Evolutionary conservation across 2,113 vertebrate species (phyloP), one percentile per base, ranked within the genome.

Genomic region (Gobiocypris rarus): DNA sequence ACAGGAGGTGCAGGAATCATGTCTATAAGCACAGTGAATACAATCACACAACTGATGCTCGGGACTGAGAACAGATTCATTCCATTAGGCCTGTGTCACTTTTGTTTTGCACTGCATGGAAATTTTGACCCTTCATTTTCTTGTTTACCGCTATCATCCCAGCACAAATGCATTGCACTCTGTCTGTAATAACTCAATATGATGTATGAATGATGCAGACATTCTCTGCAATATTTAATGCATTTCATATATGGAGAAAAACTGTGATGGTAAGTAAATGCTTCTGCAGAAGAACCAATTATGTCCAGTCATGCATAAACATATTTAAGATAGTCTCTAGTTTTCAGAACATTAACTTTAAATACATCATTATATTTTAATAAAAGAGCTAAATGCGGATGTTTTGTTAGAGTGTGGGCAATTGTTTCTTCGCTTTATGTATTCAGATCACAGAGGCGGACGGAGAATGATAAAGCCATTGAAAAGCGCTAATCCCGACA

Each of bases 341-440:
- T 50, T 59, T 63, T 50, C 69, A 76, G 58, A 38, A 70, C 58
- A 84, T 87, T 81, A 75, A 56, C 76, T 79, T 75, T 2, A 75
- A 58, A 83, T 76, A 61, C 15, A 17, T 76, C 61, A 82, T 84
- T 56, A 82, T 34, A 69, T 70, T 82, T 81, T 84, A 70, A 77
- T 81, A 59, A 85, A 50, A 31, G 45, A 56, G 45, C 75, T 17
- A 70, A 77, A 58, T 83, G 74, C 34, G 61, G 76, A 34, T 77
- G 34, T 61, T 22, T 56, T 71, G 24, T 80, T 26, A 10, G 41
- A 63, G 75, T 24, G 6, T 41, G 28, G 28, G 13, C 8, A 56
- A 70, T 24, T 70, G 26, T 17, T 34, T 1, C 19, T 81, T 70
- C 17, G 79, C 79, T 26, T 81, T 54, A 54, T 70, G 28, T 70